Conservation (phyloP, 2,888 invertebrate species). For the Cremastobaeus sp. region DNA sequence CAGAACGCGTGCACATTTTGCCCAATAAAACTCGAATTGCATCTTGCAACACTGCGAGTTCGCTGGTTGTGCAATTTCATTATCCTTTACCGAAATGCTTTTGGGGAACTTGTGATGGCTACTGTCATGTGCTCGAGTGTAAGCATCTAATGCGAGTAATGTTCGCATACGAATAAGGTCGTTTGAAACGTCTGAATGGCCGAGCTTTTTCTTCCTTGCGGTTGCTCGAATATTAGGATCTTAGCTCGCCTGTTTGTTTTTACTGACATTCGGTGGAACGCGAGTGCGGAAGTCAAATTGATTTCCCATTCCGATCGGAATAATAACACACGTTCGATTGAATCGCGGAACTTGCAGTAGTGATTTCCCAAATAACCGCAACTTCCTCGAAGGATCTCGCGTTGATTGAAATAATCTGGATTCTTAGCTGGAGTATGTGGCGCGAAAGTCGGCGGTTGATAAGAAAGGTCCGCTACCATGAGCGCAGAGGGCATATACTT, state of each 20-base stretch:
- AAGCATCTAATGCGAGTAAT: constrained; percentile 43
- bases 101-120: constrained; percentile 53
- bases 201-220: constrained; percentile 21
- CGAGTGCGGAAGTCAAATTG: no score
- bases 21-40: constrained; percentile 60
- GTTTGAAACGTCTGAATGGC: constrained; percentile 40
- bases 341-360: no score
- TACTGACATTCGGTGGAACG: no score
- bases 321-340: no score
- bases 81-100: constrained; percentile 54
- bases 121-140: constrained; percentile 25
- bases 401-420: constrained; percentile 11
- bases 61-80: constrained; percentile 58
- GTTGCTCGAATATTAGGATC: constrained; percentile 28
- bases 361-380: no score
- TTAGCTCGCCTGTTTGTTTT: no score
- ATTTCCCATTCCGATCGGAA: no score
- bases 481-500: constrained; percentile 1
- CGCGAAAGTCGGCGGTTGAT: not conserved
- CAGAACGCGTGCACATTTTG: constrained; percentile 47
- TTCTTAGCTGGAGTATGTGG: constrained; percentile 10
- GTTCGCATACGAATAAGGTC: constrained; percentile 50
- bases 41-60: constrained; percentile 51
- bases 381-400: not conserved
- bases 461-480: constrained; percentile 11